Evolutionary conservation across 2,113 vertebrate genomes (phyloP), one percentile per base, ranked within the genome.

Genomic region (Ophiodon elongatus): DNA sequence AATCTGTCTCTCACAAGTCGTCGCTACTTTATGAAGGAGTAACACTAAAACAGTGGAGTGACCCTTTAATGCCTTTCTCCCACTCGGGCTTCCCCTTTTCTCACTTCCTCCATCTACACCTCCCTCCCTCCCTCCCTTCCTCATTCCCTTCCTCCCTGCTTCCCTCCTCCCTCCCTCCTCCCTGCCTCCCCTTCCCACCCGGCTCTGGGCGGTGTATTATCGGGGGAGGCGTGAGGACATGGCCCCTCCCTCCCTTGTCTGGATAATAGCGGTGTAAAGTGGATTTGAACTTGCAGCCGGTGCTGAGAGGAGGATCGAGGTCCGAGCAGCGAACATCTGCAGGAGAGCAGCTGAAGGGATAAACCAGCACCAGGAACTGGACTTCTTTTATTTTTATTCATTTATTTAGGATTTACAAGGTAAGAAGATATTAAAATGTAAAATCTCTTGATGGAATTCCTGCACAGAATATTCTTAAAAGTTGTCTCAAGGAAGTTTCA

Each of bases 241-340:
- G 60, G 97, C 97, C 14, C 63, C 64, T 96, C 97, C 92, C 95
- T 94, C 72, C 73, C 80, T 88, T 94, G 95, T 94, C 95, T 23
- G 95, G 95, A 96, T 96, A 95, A 95, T 94, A 96, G 95, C 94
- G 95, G 95, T 96, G 96, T 95, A 94, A 95, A 93, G 95, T 95
- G 95, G 95, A 96, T 96, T 96, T 98, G 96, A 98, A 97, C 97
- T 97, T 96, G 96, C 95, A 95, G 95, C 95, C 95, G 90, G 66
- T 4, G 93, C 94, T 89, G 94, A 86, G 94, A 87, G 85, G 82
- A 73, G 89, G 88, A 76, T 76, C 9, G 54, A 27, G 54, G 10
- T 27, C 23, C 43, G 43, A 45, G 45, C 45, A 47, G 45, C 1
- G 50, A 52, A 8, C 21, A 47, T 17, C 45, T 47, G 45, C 45